Conservation (phyloP, 2,797 vertebrate genomes). For the Rhabdophis nuchalis region DNA sequence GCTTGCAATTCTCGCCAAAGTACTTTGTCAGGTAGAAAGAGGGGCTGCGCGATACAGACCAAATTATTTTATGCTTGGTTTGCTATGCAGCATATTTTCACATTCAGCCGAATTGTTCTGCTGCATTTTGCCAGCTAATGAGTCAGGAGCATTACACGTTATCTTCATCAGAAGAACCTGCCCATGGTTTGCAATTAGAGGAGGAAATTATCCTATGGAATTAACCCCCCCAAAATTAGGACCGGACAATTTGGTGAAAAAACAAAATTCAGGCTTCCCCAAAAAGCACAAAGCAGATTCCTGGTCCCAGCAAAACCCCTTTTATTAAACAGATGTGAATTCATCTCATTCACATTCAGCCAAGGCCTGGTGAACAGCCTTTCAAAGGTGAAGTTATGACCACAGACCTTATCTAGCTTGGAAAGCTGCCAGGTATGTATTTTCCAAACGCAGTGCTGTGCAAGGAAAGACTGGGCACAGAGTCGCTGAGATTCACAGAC, state of each 20-base stretch:
- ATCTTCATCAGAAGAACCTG: constrained; percentile 52
- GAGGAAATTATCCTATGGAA: constrained; percentile 45
- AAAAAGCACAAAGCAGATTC: too few species aligned
- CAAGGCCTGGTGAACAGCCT: too few species aligned
- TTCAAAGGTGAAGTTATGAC: too few species aligned
- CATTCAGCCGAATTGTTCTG: constrained; percentile 59
- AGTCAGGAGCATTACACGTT: constrained; percentile 60
- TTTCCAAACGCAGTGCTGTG: too few species aligned
- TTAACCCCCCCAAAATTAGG: constrained; percentile 5
- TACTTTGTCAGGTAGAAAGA: constrained; percentile 60
- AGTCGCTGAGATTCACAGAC: too few species aligned
- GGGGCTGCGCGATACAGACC: constrained; percentile 53
- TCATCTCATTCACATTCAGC: too few species aligned
- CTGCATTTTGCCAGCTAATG: constrained; percentile 64
- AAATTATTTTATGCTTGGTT: constrained; percentile 71
- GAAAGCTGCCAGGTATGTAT: too few species aligned
- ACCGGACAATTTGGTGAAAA: constrained; percentile 28
- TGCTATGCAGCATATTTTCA: constrained; percentile 61
- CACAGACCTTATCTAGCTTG: too few species aligned
- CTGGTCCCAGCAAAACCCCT: too few species aligned
- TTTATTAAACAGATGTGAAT: too few species aligned
- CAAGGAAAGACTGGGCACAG: too few species aligned
- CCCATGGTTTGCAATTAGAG: constrained; percentile 44
- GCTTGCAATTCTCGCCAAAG: constrained; percentile 46
- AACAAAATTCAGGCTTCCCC: background rate